A percentile compares a stretch with the other conserved stretches of the same genome.
Conservation (phyloP, 2,888 invertebrate species). For the Pinctada fucata region DNA sequence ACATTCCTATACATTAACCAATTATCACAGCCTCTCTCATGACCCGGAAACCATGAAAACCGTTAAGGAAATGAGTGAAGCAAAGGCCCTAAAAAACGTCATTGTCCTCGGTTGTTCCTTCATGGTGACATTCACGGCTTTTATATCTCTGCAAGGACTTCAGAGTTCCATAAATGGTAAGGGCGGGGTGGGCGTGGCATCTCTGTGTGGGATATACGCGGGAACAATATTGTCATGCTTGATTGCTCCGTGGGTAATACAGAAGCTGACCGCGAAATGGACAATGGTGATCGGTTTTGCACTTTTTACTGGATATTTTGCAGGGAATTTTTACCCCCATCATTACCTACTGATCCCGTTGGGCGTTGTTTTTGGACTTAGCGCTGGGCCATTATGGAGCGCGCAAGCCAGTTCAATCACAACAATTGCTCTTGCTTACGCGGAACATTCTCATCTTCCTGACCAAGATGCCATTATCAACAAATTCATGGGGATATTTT, state of each 20-base stretch:
- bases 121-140: slow-evolving; percentile 73
- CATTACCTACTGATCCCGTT: slow-evolving; percentile 70
- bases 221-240: slow-evolving; percentile 73
- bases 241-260: slow-evolving; percentile 71
- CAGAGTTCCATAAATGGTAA: slow-evolving; percentile 71
- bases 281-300: slow-evolving; percentile 70
- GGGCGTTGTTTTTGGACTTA: slow-evolving; percentile 66
- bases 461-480: slow-evolving; percentile 68
- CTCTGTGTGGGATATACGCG: slow-evolving; percentile 71
- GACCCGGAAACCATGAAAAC: slow-evolving; percentile 52
- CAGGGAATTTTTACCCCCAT: slow-evolving; percentile 71
- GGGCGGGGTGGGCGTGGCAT: slow-evolving; percentile 69
- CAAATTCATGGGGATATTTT: slow-evolving; percentile 73
- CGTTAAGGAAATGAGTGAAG: slow-evolving; percentile 62
- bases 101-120: slow-evolving; percentile 70
- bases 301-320: slow-evolving; percentile 69
- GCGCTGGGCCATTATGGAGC: slow-evolving; percentile 73
- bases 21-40: slow-evolving; percentile 60
- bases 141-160: slow-evolving; percentile 71
- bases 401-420: slow-evolving; percentile 74
- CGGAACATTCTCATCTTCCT: slow-evolving; percentile 61
- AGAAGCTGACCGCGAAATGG: slow-evolving; percentile 71
- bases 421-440: slow-evolving; percentile 70
- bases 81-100: slow-evolving; percentile 69
- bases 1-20: slow-evolving; percentile 60